Base-by-base conservation (phyloP, 2,113 vertebrate species). In the Sorex fumeus region DNA sequence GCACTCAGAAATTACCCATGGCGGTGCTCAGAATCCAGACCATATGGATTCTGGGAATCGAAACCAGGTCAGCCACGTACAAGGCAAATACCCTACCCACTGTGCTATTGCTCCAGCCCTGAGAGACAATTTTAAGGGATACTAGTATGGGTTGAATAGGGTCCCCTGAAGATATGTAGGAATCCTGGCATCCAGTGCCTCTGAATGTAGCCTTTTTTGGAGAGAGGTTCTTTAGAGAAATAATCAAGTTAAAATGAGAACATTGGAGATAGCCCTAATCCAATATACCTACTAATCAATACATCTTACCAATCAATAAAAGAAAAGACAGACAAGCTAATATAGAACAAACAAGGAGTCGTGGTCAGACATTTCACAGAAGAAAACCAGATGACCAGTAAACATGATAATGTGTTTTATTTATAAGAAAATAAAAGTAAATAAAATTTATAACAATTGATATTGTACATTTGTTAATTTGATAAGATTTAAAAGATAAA, bases 321-420 rank as follows among this genome's bases (percentile, higher is more conserved):
- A 72, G 89, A 87, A 57, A 60, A 60, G 57, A 21, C 57, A 74
- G 57, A 32, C 13, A 85, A 70, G 47, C 13, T 86, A 27, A 40
- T 43, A 40, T 89, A 86, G 83, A 93, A 45, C 80, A 18, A 77
- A 78, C 13, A 30, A 87, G 19, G 72, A 91, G 62, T 25, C 27
- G 78, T 74, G 12, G 53, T 78, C 30, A 72, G 30, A 28, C 12
- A 36, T 83, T 89, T 91, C 23, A 45, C 11, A 91, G 74, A 87
- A 79, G 84, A 62, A 91, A 79, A 67, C 28, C 82, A 90, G 82
- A 86, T 92, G 36, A 19, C 13, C 2, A 69, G 23, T 32, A 86
- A 72, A 67, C 2, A 11, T 10, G 21, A 45, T 77, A 71, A 82
- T 82, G 10, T 72, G 43, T 71, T 91, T 88, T 84, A 84, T 19